A percentile compares a stretch with the other conserved stretches of the same genome.
Conservation (phyloP, 2,888 invertebrate species). For the Desoria tigrina region DNA sequence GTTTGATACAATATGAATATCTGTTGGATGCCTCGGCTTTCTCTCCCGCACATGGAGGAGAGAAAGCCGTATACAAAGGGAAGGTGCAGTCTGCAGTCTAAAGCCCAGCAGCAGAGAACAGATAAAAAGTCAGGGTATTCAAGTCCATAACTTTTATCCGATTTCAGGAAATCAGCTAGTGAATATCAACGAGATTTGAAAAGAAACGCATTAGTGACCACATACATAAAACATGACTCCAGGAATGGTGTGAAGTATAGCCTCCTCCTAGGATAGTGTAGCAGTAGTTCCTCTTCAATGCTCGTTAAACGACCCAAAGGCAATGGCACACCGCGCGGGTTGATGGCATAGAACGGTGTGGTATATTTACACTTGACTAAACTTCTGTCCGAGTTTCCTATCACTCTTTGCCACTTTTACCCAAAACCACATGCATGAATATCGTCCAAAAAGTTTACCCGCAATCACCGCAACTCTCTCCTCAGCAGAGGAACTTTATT, state of each 20-base stretch:
- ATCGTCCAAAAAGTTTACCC: conserved; percentile 35
- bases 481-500: conserved; percentile 33
- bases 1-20: no score
- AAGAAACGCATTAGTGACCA: conserved; percentile 53
- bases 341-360: no score
- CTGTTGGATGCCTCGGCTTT: no score
- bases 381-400: conserved; percentile 36
- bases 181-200: conserved; percentile 52
- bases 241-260: conserved; percentile 19
- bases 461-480: conserved; percentile 40
- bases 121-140: conserved; percentile 29
- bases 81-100: conserved; percentile 24
- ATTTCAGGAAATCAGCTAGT: conserved; percentile 53
- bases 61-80: neutral
- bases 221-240: conserved; percentile 54
- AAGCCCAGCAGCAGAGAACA: conserved; percentile 24
- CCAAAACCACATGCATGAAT: conserved; percentile 13
- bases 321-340: conserved; percentile 13
- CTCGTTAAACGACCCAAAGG: conserved; percentile 37
- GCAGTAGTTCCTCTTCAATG: conserved; percentile 14
- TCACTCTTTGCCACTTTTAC: conserved; percentile 19
- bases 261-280: conserved; percentile 4
- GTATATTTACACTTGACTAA: conserved; percentile 35
- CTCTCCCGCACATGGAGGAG: neutral
- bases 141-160: conserved; percentile 54